These are phyloP conservation scores for Rhinogobio ventralis DNA, from an alignment of 2,797 vertebrate genomes.

Conservation along the genomic window DNA sequence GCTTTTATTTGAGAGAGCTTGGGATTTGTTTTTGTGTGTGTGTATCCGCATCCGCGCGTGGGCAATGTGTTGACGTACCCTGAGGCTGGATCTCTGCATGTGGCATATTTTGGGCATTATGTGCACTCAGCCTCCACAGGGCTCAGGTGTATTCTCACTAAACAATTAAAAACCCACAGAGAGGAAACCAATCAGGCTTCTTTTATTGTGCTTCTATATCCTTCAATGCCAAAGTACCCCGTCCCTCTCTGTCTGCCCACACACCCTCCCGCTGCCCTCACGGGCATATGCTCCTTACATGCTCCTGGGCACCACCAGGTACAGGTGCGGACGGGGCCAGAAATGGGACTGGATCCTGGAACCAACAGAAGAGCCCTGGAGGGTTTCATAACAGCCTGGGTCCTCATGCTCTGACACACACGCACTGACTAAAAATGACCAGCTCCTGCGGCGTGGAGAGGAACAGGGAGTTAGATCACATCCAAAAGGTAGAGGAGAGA, in stretches of 20 bases:
- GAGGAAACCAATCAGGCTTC: constrained; percentile 44
- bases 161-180: constrained; percentile 62
- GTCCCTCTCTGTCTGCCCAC: constrained; percentile 1
- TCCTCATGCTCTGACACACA: constrained; percentile 30
- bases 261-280: constrained; percentile 33
- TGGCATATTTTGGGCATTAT: constrained; percentile 69
- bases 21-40: constrained; percentile 41
- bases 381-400: constrained; percentile 29
- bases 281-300: constrained; percentile 30
- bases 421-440: constrained; percentile 28
- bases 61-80: constrained; percentile 34
- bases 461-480: background rate
- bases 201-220: constrained; percentile 27
- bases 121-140: constrained; percentile 58
- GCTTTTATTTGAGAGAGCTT: constrained; percentile 16
- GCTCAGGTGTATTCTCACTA: constrained; percentile 61
- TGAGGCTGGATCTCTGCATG: constrained; percentile 49
- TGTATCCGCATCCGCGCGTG: background rate
- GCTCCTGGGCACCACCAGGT: background rate
- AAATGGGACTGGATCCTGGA: constrained; percentile 29
- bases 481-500: background rate
- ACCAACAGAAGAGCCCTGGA: constrained; percentile 31
- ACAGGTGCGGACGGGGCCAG: constrained; percentile 30
- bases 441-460: constrained; percentile 13
- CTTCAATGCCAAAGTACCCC: constrained; percentile 28